These are phyloP conservation scores for Chiridota heheva DNA, from an alignment of 35 echinoderm and acorn worm species.

Conservation along the genomic window DNA sequence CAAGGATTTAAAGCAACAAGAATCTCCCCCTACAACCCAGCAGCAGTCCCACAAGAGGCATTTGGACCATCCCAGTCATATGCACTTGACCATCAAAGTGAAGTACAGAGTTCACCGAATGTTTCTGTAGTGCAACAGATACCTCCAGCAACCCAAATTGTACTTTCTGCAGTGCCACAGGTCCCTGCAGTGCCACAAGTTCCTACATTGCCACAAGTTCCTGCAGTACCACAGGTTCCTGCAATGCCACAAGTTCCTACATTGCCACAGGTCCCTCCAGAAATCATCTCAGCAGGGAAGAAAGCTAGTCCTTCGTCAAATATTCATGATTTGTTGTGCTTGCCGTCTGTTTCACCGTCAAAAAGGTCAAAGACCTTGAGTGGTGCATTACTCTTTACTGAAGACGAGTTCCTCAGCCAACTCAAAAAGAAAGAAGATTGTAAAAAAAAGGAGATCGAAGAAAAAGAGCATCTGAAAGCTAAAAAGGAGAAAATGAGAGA, in stretches of 20 bases:
- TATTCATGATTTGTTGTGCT: conserved; percentile 11
- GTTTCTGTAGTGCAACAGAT: too few species aligned
- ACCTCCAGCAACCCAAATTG: too few species aligned
- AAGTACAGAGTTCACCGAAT: background rate
- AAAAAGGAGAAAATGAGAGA: too few species aligned
- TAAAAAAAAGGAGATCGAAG: conserved; percentile 5
- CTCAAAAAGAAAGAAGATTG: background rate
- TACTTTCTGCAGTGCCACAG: too few species aligned
- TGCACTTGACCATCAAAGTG: conserved; percentile 9
- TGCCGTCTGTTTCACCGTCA: background rate
- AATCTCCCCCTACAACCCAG: conserved; percentile 25
- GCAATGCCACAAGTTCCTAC: background rate
- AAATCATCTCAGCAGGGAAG: background rate
- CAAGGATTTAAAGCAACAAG: conserved; percentile 35
- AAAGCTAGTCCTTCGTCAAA: background rate
- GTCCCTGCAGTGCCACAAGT: conserved; percentile 2
- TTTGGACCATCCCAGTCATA: conserved; percentile 20
- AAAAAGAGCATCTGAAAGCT: too few species aligned
- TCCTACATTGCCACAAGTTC: background rate
- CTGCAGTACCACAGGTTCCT: background rate
- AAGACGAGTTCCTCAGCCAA: conserved; percentile 1
- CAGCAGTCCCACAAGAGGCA: conserved; percentile 24
- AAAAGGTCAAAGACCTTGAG: conserved; percentile 12
- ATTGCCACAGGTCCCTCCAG: background rate
- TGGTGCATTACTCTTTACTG: conserved; percentile 13